Evolutionary conservation across 1,140 invertebrate species (phyloP), one percentile per base, ranked within the genome.

Genomic region (Cataglyphis hispanica): DNA sequence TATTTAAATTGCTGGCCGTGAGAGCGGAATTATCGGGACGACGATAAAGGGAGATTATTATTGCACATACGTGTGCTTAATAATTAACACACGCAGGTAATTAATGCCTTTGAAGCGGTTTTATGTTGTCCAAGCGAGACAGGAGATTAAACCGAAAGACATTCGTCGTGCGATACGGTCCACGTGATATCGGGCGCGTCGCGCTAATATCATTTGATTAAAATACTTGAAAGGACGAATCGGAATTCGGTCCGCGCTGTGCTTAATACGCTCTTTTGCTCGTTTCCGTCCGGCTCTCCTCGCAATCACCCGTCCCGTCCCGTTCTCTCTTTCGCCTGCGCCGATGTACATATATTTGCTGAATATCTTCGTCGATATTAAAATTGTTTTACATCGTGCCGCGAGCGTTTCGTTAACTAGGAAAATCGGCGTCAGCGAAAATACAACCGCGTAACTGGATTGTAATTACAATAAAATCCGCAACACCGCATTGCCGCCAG

Each of bases 391-490:
- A 56, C 70, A 56, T n/a, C 63, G 60, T n/a, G 58, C 10, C 11
- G 31, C 72, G 60, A n/a, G n/a, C 40, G 70, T 53, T 53, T 10
- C 22, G 43, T 34, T 40, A 31, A 43, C 46, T 31, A 76, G 50
- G 53, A 75, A 84, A 84, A 64, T 84, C 83, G 43, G 22, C 61
- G 83, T 77, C 83, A 84, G 74, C 83, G 58, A 84, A 84, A 84
- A 78, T 72, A 66, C 58, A 84, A 64, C 10, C 72, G 43, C 31
- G 72, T 75, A 84, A 64, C 83, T 56, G 46, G 50, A 84, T 84
- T 78, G 83, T 84, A 84, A 84, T 84, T 78, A 64, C 83, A 84
- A 84, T 77, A 84, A 84, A 84, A 84, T 84, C 43, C 74, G 74
- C 83, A 77, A 78, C 75, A 60, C 74, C 70, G 58, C 70, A 61